These are phyloP conservation scores for Cataglyphis albicans DNA, from an alignment of 2,888 invertebrate species.

Conservation along the genomic window DNA sequence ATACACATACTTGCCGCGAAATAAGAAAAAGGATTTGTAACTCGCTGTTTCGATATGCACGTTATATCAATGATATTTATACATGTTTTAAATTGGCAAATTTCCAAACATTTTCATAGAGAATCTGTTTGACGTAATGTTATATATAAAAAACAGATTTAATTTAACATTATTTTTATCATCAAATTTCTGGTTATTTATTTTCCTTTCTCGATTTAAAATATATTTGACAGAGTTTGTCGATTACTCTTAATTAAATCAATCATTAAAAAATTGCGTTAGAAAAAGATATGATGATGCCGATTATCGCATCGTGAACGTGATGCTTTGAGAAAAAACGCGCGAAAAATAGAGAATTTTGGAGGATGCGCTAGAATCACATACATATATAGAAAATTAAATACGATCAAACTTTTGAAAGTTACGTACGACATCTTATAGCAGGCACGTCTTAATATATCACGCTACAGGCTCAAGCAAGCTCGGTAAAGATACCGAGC, in stretches of 20 bases:
- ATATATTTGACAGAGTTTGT: background rate
- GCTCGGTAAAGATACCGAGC: conserved; percentile 75
- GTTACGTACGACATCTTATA: conserved; percentile 82
- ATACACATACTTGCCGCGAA: conserved; percentile 23
- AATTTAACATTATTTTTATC: background rate
- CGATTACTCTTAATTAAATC: background rate
- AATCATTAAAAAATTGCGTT: background rate
- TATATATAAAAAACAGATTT: background rate
- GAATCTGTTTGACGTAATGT: background rate
- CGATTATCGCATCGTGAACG: conserved; percentile 1
- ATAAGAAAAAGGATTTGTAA: conserved; percentile 34
- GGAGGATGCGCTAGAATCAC: conserved; percentile 65
- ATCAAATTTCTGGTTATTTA: conserved; percentile 2
- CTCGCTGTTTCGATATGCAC: conserved; percentile 44
- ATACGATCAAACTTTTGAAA: conserved; percentile 78
- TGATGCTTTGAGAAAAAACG: conserved; percentile 57
- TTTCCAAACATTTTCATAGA: background rate
- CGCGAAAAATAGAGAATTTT: conserved; percentile 70
- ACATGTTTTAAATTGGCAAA: conserved; percentile 46
- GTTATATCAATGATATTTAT: conserved; percentile 58
- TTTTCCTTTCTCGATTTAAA: conserved; percentile 2
- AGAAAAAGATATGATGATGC: conserved; percentile 4
- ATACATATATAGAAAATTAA: conserved; percentile 83
- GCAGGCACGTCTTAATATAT: conserved; percentile 86
- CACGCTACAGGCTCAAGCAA: conserved; percentile 82